Evolutionary conservation across 2,797 vertebrate genomes (phyloP), one percentile per base, ranked within the genome.

Genomic region (Pangasius djambal): DNA sequence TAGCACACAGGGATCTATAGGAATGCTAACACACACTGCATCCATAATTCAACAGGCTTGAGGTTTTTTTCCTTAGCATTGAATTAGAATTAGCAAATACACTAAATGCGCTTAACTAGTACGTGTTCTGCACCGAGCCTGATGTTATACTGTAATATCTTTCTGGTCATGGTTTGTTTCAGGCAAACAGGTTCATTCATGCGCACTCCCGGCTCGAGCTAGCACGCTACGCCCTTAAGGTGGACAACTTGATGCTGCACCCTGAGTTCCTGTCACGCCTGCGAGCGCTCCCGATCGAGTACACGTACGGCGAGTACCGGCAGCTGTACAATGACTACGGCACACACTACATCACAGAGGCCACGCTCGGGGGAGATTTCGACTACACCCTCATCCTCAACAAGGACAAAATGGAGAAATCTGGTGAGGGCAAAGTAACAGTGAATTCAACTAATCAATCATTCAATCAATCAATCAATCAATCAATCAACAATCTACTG

Each of bases 301-400:
- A 98, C 69, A 94, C 93, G 86, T 99, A 98, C 0, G 97, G 98
- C 0, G 97, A 99, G 85, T 99, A 98, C 95, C 94, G 97, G n/a
- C 96, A 98, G 91, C 95, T 99, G 89, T 96, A 94, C 94, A 95
- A 93, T 12, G 98, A 98, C 89, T 99, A 97, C 0, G 98, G 98
- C 20, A 99, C 98, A 10, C 98, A 99, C 88, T 98, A 97, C 91
- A 94, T 98, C 94, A 96, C 94, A 0, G 98, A 99, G 92, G 98
- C 97, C 0, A 92, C 95, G 0, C 94, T 99, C 0, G 97, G 98
- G 2, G 98, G 98, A 88, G 90, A 93, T 83, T 99, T 97, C 0
- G 97, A 97, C 13, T 96, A 98, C 79, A 97, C 97, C 0, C 89
- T 98, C 86, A 92, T 98, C 69, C 0, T 99, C 86, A 95, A 98